Base-by-base conservation (phyloP, 2,888 invertebrate species). In the Plagiodera versicolora region DNA sequence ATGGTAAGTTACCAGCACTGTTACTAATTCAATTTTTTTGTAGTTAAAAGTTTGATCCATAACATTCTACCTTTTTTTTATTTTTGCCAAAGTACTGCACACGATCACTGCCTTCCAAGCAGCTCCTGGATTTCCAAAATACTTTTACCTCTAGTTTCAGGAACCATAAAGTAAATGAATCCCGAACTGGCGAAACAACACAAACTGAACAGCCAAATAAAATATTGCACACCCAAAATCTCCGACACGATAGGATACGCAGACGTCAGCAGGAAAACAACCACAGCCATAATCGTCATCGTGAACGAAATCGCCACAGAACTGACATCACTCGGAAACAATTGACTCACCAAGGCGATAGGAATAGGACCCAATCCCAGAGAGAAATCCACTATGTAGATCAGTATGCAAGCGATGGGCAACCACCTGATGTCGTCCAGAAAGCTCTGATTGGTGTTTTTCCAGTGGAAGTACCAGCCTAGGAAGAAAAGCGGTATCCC, bases 341-440 rank as follows among this genome's bases (percentile, higher is more conserved):
- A 84, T 77, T 93, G 93, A 0, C 90, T 88, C 83, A 91, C 85
- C 30, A 92, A 86, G 0, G 91, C 88, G 91, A 91, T 91, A 0
- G 91, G 89, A 35, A 92, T 75, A 0, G 91, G 89, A 2, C 94
- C 91, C 57, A 89, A 85, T 1, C 86, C 85, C 81, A 72, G 1
- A 65, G 89, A 88, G 80, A 90, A 92, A 0, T 87, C 85, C 56
- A 87, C 80, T 61, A 91, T 89, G 81, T 87, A 92, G 16, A 88
- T 68, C 0, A 91, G 83, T 48, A 92, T 78, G 0, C 89, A 85
- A 5, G 86, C 76, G 9, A 92, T 83, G 0, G 92, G 92, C 35
- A 92, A 76, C 86, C 88, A 90, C 0, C 83, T 76, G 46, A 90
- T 81, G 10, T 70, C 76, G 0, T 76, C 73, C 18, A 62, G 35